Conservation (phyloP, 2,113 vertebrate genomes). For the Callithrix jacchus region DNA sequence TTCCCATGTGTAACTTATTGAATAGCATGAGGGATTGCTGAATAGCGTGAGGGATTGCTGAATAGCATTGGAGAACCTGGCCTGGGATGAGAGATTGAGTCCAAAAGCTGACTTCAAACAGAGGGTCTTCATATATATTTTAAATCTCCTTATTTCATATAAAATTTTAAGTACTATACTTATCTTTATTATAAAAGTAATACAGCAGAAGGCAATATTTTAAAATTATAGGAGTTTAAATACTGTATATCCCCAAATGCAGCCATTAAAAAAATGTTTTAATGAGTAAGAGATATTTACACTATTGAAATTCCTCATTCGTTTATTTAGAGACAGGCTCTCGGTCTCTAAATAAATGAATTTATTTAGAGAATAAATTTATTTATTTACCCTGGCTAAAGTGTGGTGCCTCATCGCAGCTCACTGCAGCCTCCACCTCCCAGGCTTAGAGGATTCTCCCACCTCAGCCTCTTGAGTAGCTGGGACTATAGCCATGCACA, state of each 20-base stretch:
- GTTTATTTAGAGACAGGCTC: no score
- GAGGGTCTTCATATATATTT: background rate
- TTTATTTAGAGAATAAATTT: no score
- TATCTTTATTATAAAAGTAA: constrained; percentile 3
- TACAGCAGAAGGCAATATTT: background rate
- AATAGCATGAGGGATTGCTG: background rate
- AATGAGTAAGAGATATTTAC: background rate
- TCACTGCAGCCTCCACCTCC: no score
- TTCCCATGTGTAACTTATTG: background rate
- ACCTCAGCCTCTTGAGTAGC: no score
- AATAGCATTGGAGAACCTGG: background rate
- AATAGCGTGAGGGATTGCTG: background rate
- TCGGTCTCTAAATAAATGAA: no score
- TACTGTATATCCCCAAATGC: background rate
- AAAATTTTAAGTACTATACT: constrained; percentile 23
- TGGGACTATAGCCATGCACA: no score
- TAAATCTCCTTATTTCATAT: background rate
- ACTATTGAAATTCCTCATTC: background rate
- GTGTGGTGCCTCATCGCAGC: no score
- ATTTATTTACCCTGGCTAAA: no score
- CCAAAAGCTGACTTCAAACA: background rate
- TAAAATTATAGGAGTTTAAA: constrained; percentile 13
- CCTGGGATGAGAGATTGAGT: background rate
- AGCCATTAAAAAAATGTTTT: constrained; percentile 38
- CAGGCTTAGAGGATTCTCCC: no score